Conservation (phyloP, 2,797 vertebrate genomes). For the Poecilia gillii region DNA sequence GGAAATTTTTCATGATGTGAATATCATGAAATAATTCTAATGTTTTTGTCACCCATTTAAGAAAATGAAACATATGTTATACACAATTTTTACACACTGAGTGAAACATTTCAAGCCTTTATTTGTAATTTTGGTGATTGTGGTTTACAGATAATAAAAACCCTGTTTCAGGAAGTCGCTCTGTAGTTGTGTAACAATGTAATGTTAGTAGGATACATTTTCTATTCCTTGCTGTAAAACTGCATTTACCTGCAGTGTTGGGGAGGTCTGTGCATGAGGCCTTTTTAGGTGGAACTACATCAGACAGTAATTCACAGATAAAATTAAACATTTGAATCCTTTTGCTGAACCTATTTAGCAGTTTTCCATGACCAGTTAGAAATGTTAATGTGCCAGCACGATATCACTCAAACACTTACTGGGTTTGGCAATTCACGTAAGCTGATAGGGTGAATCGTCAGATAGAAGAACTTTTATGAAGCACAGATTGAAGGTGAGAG, state of each 20-base stretch:
- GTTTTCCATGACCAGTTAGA: constrained; percentile 13
- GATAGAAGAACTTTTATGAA: constrained; percentile 58
- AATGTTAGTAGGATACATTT: background rate
- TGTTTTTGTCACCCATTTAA: background rate
- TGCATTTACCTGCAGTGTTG: background rate
- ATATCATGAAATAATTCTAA: background rate
- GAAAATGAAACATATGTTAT: background rate
- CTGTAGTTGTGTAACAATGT: background rate
- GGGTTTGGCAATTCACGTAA: constrained; percentile 44
- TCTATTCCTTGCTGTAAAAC: background rate
- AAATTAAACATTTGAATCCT: constrained; percentile 1
- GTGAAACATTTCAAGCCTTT: background rate
- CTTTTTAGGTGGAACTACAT: background rate
- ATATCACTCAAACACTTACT: constrained; percentile 8
- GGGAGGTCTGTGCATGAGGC: background rate
- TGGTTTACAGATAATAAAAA: background rate
- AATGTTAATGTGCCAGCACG: constrained; percentile 22
- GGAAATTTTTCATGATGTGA: background rate
- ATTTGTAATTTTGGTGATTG: background rate
- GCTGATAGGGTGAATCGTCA: constrained; percentile 47
- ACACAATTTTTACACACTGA: background rate
- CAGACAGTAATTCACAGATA: background rate
- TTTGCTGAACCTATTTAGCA: background rate
- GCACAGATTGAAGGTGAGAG: constrained; percentile 57
- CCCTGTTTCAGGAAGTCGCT: background rate